Evolutionary conservation across 2,113 vertebrate species (phyloP).

Genomic region (Pithys albifrons): DNA sequence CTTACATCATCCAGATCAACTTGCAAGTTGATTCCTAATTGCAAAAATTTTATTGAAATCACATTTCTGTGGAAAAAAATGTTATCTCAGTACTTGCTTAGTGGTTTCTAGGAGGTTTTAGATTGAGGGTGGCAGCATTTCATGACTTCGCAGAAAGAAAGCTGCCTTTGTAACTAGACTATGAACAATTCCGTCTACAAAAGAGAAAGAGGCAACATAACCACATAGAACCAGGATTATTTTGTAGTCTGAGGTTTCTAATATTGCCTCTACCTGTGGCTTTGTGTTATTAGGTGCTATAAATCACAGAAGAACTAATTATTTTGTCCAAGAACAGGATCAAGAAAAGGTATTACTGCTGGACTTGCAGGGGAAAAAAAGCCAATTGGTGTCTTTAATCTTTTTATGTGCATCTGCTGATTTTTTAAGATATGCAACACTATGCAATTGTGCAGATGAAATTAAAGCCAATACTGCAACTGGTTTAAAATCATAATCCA

Average conservation of each 20-base stretch:
- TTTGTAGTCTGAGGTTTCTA: background rate
- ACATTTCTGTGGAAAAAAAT: background rate
- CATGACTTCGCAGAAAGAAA: background rate
- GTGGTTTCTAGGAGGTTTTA: background rate
- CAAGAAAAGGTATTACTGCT: background rate
- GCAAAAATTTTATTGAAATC: background rate
- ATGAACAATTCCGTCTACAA: background rate
- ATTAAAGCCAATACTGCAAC: background rate
- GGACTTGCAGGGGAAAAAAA: background rate
- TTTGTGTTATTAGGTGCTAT: background rate
- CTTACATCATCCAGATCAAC: background rate
- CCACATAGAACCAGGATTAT: fast-evolving
- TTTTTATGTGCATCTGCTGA: background rate
- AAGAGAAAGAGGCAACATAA: background rate
- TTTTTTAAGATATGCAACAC: background rate
- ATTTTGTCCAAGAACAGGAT: background rate
- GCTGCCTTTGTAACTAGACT: background rate
- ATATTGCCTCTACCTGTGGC: background rate
- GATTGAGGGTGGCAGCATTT: background rate
- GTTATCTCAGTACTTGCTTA: background rate
- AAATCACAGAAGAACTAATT: background rate
- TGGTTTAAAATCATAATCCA: background rate
- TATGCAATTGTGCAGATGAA: background rate
- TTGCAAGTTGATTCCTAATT: background rate
- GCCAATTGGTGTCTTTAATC: fast-evolving